A percentile compares a stretch with the other conserved stretches of the same genome.
Conservation (phyloP, 2,888 invertebrate species). For the Zhuqinia jingwanae region DNA sequence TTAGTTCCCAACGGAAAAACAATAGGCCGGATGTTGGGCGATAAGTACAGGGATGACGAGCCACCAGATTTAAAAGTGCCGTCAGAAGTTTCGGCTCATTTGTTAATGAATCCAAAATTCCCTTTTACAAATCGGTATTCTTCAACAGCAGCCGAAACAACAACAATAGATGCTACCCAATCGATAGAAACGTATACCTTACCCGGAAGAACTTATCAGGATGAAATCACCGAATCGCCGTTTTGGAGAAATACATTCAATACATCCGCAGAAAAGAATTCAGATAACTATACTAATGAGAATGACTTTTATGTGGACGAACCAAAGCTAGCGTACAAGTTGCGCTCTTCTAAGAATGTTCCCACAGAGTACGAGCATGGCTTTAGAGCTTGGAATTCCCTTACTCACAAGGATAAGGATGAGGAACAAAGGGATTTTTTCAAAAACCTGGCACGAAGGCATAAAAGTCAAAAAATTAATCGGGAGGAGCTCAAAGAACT, state of each 20-base stretch:
- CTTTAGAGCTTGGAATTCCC: conserved; percentile 55
- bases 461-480: conserved; percentile 69
- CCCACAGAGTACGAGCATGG: conserved; percentile 63
- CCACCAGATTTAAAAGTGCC: conserved; percentile 24
- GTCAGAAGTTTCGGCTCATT: conserved; percentile 41
- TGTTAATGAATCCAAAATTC: conserved; percentile 31
- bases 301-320: conserved; percentile 7
- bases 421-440: conserved; percentile 53
- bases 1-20: conserved; percentile 95
- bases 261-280: not conserved
- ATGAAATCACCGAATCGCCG: not conserved
- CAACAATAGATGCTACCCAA: not conserved
- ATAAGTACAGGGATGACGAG: conserved; percentile 81
- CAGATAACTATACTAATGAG: conserved; percentile 15
- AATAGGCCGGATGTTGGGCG: conserved; percentile 91
- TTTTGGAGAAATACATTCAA: conserved; percentile 17
- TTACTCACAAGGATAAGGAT: conserved; percentile 55
- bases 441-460: conserved; percentile 42
- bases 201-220: too few relatives aligned
- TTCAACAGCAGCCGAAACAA: not conserved
- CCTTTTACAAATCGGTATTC: not conserved
- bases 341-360: conserved; percentile 32
- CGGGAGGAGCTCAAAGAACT: conserved; percentile 25
- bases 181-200: not conserved
- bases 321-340: conserved; percentile 46